Evolutionary conservation across 2,888 invertebrate genomes (phyloP), one percentile per base, ranked within the genome.

Genomic region (Agrochola circellaris): DNA sequence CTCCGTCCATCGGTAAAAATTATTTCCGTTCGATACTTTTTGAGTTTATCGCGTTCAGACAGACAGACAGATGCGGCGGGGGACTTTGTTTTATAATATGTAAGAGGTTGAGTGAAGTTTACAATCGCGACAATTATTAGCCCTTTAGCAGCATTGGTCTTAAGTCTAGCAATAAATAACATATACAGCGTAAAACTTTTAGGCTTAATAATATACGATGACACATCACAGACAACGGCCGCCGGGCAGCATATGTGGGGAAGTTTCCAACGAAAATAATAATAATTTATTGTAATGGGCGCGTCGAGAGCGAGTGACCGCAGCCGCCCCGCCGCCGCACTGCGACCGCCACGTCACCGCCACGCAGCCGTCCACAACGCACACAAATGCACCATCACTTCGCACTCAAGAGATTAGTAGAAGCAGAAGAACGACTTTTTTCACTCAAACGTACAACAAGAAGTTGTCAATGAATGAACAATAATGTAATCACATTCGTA

Each of bases 221-320:
- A 64, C 51, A 64, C 15, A 58, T 17, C 20, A 38, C 81, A 60
- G 15, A 60, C 61, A n/a, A 70, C 58, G n/a, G 51, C 20, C 58
- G 64, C 42, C 38, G 23, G 56, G 15, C 60, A 26, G 42, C 72
- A 61, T 69, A 42, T 61, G 74, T 61, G 42, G 11, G 34, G 48
- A 81, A 81, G 60, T 77, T 81, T 68, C 48, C 77, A 61, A 77
- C 75, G n/a, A 79, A 73, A 73, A 79, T 70, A 75, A 79, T 75
- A 60, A 75, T 75, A 78, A 69, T 66, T 70, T 69, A 79, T 70
- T 60, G 54, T 79, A 73, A 72, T 51, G 82, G 23, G 56, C 15
- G 58, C 68, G 48, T 64, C 26, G 60, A 65, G 51, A 48, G 56
- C 69, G 60, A 30, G 69, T 56, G 83, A 78, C 73, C 73, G 70